Base-by-base conservation (phyloP, 2,113 vertebrate species). In the Pterocles orientalis region DNA sequence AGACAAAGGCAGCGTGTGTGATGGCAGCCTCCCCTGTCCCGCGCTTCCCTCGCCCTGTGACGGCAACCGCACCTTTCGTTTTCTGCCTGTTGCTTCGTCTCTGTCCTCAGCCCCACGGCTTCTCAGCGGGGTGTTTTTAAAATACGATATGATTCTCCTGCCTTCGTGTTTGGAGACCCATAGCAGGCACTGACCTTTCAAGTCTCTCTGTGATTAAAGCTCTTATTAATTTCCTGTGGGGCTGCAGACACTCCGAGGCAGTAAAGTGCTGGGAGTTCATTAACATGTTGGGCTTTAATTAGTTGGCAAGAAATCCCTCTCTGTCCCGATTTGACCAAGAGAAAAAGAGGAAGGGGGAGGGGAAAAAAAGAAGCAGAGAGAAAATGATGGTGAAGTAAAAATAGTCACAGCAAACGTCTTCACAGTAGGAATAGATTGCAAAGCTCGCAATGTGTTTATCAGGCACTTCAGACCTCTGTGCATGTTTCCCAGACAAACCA, bases 211-310 rank as follows among this genome's bases (percentile, higher is more conserved):
- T 97, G 97, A 97, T 97, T 97, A 98, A 98, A 97, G 95, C 82
- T 95, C 86, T 97, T 97, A 97, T 97, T 98, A 98, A 98, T 97
- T 97, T 98, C 98, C 97, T 97, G 96, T 86, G 95, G 98, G 94
- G 96, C 75, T 93, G 86, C 83, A 70, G 60, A 90, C 96, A 92
- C 94, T 97, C 91, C 16, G 89, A 96, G 83, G 94, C 83, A 80
- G 84, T 85, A 58, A 95, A 97, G 68, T 95, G 87, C 91, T 96
- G 83, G 96, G 97, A 95, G 94, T 97, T 98, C 96, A 95, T 98
- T 98, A 98, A 96, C 86, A 92, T 86, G 94, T 77, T 58, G 88
- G 97, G 87, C 93, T 97, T 96, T 98, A 98, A 98, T 98, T 98
- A 98, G 94, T 84, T 18, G 13, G 83, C 76, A 70, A 96, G 96